A percentile compares a stretch with the other conserved stretches of the same genome.
Conservation (phyloP, 2,888 invertebrate species). For the Lithophane semibrunnea region DNA sequence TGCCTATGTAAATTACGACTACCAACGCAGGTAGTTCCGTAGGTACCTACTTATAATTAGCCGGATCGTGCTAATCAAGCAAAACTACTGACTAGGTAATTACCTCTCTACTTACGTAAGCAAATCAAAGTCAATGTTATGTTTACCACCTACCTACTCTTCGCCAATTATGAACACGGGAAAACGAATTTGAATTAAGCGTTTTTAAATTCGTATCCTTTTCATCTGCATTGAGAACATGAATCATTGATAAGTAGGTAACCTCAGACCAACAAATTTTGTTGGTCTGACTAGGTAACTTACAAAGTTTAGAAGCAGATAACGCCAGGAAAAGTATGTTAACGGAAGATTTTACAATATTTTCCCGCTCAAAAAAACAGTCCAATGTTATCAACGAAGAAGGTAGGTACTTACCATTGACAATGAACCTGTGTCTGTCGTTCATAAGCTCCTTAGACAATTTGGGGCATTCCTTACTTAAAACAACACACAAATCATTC, state of each 20-base stretch:
- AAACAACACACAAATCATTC: constrained; percentile 91
- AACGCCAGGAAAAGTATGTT: not conserved
- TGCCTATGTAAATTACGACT: constrained; percentile 8
- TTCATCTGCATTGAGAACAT: not conserved
- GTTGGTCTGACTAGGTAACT: too few relatives aligned
- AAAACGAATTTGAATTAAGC: not conserved
- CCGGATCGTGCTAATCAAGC: constrained; percentile 21
- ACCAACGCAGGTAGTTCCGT: not conserved
- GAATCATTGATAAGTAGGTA: not conserved
- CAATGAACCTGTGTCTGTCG: constrained; percentile 89
- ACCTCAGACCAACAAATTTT: too few relatives aligned
- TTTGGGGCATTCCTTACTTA: constrained; percentile 92
- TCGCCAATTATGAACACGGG: not conserved
- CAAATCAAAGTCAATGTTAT: constrained; percentile 27
- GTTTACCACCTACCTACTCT: not conserved
- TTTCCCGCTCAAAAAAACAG: not conserved
- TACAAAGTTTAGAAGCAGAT: not conserved
- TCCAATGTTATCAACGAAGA: constrained; percentile 33
- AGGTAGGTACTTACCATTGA: constrained; percentile 81
- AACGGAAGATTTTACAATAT: constrained; percentile 8
- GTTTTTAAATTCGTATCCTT: not conserved
- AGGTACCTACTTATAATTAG: constrained; percentile 15
- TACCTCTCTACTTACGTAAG: not conserved
- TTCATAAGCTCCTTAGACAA: constrained; percentile 91
- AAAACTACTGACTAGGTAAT: not conserved